These are phyloP conservation scores for Lacerta bilineata DNA, from an alignment of 2,797 vertebrate species.

Conservation along the genomic window DNA sequence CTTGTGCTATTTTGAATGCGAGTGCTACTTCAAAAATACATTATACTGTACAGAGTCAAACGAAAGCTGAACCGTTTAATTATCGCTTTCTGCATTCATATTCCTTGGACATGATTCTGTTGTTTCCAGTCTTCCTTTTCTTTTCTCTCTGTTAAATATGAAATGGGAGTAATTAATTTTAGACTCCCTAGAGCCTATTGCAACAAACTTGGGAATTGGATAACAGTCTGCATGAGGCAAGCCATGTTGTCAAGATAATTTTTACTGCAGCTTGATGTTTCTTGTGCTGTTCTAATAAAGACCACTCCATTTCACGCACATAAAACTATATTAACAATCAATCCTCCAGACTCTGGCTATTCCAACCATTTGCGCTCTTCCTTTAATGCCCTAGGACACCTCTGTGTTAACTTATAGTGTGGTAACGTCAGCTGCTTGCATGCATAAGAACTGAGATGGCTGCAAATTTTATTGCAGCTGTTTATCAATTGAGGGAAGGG, in stretches of 20 bases:
- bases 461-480: conserved; percentile 7
- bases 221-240: conserved; percentile 36
- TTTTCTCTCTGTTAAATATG: conserved; percentile 37
- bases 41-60: conserved; percentile 21
- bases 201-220: conserved; percentile 32
- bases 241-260: conserved; percentile 43
- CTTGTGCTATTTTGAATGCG: neutral
- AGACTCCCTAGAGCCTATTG: conserved; percentile 32
- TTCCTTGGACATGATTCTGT: conserved; percentile 36
- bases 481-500: neutral
- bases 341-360: neutral
- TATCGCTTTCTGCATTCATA: neutral
- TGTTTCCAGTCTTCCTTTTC: neutral
- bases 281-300: conserved; percentile 42
- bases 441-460: neutral
- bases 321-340: conserved; percentile 21
- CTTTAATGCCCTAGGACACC: neutral
- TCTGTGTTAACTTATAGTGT: conserved; percentile 4
- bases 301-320: conserved; percentile 25
- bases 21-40: neutral
- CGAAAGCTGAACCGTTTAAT: neutral
- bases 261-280: conserved; percentile 41
- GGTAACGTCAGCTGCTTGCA: neutral
- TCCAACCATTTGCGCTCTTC: neutral
- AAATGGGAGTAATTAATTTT: conserved; percentile 63